A percentile compares a stretch with the other conserved stretches of the same genome.
Evolutionary conservation across 2,888 invertebrate genomes (phyloP).

Genomic region (Gymnocheta viridis): DNA sequence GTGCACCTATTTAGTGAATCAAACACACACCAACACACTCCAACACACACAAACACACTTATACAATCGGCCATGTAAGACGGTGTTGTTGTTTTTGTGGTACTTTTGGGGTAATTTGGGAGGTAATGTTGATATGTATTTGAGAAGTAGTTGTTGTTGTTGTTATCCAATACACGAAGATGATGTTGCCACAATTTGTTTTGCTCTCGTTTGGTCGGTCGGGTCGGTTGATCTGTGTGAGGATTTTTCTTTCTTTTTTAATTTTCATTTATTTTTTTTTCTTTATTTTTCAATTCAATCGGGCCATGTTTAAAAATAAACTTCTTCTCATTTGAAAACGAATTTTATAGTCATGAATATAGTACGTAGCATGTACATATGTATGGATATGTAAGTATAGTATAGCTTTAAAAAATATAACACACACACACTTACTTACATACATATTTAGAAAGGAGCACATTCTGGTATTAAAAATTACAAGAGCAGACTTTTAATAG

Average conservation of each 20-base stretch:
- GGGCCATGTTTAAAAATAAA: constrained; percentile 64
- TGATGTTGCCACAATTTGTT: constrained; percentile 42
- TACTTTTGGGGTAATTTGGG: constrained; percentile 42
- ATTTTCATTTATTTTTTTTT: background rate
- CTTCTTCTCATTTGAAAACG: constrained; percentile 53
- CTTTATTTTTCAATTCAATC: constrained; percentile 27
- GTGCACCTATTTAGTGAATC: constrained; percentile 32
- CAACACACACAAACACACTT: background rate
- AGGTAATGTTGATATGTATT: constrained; percentile 18
- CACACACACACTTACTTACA: background rate
- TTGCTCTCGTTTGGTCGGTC: constrained; percentile 30
- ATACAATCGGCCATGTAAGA: constrained; percentile 16
- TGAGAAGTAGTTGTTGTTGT: constrained; percentile 17
- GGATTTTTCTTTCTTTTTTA: constrained; percentile 13
- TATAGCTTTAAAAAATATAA: constrained; percentile 46
- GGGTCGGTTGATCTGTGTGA: constrained; percentile 11
- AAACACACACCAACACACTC: constrained; percentile 11
- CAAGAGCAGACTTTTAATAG: background rate
- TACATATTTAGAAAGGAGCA: constrained; percentile 3
- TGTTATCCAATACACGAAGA: constrained; percentile 10
- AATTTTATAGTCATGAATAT: constrained; percentile 48
- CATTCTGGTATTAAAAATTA: background rate
- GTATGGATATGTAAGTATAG: constrained; percentile 1
- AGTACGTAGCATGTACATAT: too few species aligned
- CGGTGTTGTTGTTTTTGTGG: constrained; percentile 16